Evolutionary conservation across 2,888 invertebrate genomes (phyloP).

Genomic region (Sphaerophoria rueppellii): DNA sequence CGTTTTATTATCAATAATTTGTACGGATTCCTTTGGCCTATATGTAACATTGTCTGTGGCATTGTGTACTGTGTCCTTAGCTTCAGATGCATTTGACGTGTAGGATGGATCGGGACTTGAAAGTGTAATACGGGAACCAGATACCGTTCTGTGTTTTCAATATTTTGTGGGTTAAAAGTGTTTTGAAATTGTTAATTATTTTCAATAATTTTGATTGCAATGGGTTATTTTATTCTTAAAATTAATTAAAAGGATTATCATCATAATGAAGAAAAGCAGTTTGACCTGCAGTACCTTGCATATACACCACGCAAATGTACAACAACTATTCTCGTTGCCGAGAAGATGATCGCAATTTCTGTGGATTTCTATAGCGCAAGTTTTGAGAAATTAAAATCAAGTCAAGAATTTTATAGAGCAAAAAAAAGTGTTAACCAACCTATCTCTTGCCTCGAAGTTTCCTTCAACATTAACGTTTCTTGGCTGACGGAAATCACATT

Average conservation of each 20-base stretch:
- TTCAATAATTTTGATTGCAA: not conserved
- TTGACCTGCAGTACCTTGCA: conserved; percentile 76
- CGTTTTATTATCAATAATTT: conserved; percentile 61
- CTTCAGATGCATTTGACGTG: conserved; percentile 75
- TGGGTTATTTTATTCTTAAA: conserved; percentile 8
- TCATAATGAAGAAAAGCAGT: too few relatives aligned
- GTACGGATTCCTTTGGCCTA: conserved; percentile 76
- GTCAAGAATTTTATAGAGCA: not conserved
- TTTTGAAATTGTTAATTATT: conserved; percentile 41
- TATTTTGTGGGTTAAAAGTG: conserved; percentile 49
- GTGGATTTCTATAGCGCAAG: conserved; percentile 78
- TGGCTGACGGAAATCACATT: conserved; percentile 85
- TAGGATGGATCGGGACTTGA: conserved; percentile 84
- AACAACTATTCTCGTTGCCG: conserved; percentile 79
- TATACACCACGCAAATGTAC: conserved; percentile 76
- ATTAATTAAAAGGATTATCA: conserved; percentile 42
- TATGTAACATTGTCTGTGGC: conserved; percentile 81
- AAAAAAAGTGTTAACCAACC: conserved; percentile 76
- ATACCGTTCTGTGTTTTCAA: conserved; percentile 78
- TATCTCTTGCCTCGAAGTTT: conserved; percentile 82
- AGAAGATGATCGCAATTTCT: conserved; percentile 81
- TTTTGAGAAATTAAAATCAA: conserved; percentile 52
- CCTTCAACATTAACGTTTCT: conserved; percentile 84
- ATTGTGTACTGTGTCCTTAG: conserved; percentile 78
- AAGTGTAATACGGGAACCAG: conserved; percentile 83